Evolutionary conservation across 2,797 vertebrate species (phyloP), one percentile per base, ranked within the genome.

Genomic region (Enteromius argenteus): DNA sequence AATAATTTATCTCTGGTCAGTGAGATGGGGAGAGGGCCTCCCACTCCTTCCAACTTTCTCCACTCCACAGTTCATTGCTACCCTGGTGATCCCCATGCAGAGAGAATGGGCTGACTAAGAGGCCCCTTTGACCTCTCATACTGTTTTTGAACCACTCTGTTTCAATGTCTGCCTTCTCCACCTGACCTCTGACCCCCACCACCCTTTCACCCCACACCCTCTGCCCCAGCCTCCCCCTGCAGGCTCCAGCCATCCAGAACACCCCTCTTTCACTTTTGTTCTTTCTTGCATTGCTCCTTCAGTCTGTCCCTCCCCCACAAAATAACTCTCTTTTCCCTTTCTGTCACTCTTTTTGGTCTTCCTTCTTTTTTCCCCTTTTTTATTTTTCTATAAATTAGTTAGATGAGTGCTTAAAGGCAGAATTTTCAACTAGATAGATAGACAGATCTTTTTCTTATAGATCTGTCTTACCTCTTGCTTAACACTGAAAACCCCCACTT

Each of bases 121-220:
- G 74, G 88, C 88, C 90, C 90, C 91, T 92, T 93, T 93, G 91
- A 95, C 93, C 91, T 88, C 87, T 89, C 73, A 86, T 90, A 88
- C 90, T 89, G 89, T 88, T 92, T 93, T 90, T 94, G 92, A 94
- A 92, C 90, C 91, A 92, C 88, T 90, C 85, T 84, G 91, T 93
- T 93, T 91, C 93, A 91, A 91, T 90, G 86, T 80, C 88, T 89
- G 93, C 92, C 91, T 93, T 93, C 93, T 93, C 90, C 89, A 88
- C 88, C 92, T 92, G 93, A 94, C 92, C 93, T 91, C 79, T 86
- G 90, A 91, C 87, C 92, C 51, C 67, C 11, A 79, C 44, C 42
- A 49, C 77, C 21, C 62, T 62, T 56, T 49, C 23, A 51, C 37
- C 73, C 74, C 58, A 17, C 49, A 58, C 79, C 60, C 60, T 30